phyloP scores from a whole-genome alignment of 2,888 invertebrate species.

The Eupithecia vulgata region DNA sequence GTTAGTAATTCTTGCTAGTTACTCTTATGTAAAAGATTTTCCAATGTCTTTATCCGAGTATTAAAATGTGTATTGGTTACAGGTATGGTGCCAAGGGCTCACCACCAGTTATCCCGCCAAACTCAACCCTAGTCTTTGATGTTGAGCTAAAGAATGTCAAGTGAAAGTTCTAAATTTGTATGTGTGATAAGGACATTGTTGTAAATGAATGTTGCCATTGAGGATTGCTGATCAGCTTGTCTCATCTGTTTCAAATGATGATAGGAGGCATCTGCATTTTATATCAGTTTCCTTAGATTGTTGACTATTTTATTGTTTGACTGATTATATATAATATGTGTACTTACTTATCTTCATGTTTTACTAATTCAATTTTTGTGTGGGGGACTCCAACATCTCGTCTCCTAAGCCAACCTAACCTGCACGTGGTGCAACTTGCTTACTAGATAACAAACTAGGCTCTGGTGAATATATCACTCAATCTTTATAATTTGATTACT shows the following conservation, averaged over 20 bases:
- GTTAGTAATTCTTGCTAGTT: no score
- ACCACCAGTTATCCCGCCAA: constrained; percentile 94
- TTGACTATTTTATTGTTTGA: constrained; percentile 14
- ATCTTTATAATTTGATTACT: no score
- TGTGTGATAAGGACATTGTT: constrained; percentile 57
- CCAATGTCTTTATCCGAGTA: background rate
- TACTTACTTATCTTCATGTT: background rate
- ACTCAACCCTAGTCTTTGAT: constrained; percentile 94
- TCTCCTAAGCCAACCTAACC: no score
- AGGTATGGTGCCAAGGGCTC: constrained; percentile 91
- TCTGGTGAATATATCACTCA: no score
- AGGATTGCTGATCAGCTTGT: constrained; percentile 47
- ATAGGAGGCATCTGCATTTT: constrained; percentile 48
- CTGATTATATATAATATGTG: background rate
- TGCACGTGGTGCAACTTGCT: no score
- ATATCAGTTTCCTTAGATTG: constrained; percentile 12
- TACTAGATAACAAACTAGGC: no score
- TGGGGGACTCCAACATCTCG: no score
- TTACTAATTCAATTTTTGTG: background rate
- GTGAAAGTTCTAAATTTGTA: constrained; percentile 66
- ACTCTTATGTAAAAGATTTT: background rate
- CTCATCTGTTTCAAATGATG: constrained; percentile 39
- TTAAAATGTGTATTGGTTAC: constrained; percentile 43
- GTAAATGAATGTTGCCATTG: constrained; percentile 61
- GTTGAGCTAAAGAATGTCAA: constrained; percentile 93